Evolutionary conservation across 2,113 vertebrate genomes (phyloP).

Genomic region (Jacana jacana): DNA sequence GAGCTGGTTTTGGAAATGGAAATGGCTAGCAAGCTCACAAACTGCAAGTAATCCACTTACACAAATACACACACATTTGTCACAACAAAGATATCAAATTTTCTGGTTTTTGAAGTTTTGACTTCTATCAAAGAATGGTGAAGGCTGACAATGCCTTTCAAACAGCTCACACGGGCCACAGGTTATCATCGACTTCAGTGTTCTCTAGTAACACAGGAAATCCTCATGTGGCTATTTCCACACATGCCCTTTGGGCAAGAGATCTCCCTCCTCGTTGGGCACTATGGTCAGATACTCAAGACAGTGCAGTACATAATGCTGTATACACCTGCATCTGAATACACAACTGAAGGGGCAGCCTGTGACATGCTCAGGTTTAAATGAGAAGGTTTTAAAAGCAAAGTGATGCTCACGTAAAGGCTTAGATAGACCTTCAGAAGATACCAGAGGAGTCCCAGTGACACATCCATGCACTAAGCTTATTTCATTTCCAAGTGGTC

Average conservation of each 20-base stretch:
- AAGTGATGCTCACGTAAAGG: not conserved
- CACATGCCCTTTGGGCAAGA: not conserved
- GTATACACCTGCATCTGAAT: not conserved
- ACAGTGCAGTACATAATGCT: not conserved
- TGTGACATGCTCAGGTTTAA: not conserved
- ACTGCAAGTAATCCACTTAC: too few species aligned
- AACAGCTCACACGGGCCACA: not conserved
- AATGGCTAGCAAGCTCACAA: not conserved
- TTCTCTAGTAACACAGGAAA: not conserved
- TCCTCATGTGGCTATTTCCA: not conserved
- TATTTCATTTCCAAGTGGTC: not conserved
- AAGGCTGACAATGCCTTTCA: not conserved
- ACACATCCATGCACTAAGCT: not conserved
- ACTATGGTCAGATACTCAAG: not conserved
- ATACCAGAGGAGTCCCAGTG: not conserved
- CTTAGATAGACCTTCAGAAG: not conserved
- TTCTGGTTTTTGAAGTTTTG: not conserved
- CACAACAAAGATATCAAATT: not conserved
- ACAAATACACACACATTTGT: not conserved
- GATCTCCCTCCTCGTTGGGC: not conserved
- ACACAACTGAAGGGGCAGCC: not conserved
- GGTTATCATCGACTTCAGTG: not conserved
- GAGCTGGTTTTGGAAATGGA: not conserved
- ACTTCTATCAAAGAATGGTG: not conserved
- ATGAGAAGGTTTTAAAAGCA: not conserved